Percentiles rank a stretch among this genome's conserved stretches.
phyloP scores from a whole-genome alignment of 2,888 invertebrate genomes.

The Hymenopus coronatus region DNA sequence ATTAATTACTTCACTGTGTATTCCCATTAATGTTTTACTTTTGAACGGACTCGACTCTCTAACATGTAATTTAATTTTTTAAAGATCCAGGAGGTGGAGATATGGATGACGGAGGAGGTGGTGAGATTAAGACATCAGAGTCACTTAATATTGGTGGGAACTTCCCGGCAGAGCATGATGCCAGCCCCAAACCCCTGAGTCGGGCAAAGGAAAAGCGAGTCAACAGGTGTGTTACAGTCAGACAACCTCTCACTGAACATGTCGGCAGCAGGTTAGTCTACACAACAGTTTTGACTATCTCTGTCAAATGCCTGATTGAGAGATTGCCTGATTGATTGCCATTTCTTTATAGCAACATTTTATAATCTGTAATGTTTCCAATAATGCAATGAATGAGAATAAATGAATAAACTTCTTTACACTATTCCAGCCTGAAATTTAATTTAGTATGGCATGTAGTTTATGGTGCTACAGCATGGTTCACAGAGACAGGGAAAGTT shows the following conservation, averaged over 20 bases:
- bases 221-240: slow-evolving; percentile 37
- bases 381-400: too few species aligned
- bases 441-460: not conserved
- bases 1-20: too few species aligned
- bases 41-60: slow-evolving; percentile 38
- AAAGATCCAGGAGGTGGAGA: slow-evolving; percentile 31
- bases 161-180: slow-evolving; percentile 43
- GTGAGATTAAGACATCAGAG: slow-evolving; percentile 34
- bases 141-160: slow-evolving; percentile 33
- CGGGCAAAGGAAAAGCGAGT: slow-evolving; percentile 49
- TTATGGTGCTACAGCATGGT: too few species aligned
- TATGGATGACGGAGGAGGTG: slow-evolving; percentile 31
- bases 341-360: not conserved
- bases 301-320: not conserved
- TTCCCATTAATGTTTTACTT: too few species aligned
- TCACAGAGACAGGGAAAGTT: too few species aligned
- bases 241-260: slow-evolving; percentile 35
- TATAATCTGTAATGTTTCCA: too few species aligned
- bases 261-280: slow-evolving; percentile 32
- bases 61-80: slow-evolving; percentile 30
- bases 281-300: not conserved
- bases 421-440: not conserved
- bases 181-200: slow-evolving; percentile 48
- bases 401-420: not conserved
- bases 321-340: not conserved